Percentiles rank a stretch among this genome's conserved stretches.
phyloP scores from a whole-genome alignment of 2,888 invertebrate genomes.

The Ormyrus labotus region DNA sequence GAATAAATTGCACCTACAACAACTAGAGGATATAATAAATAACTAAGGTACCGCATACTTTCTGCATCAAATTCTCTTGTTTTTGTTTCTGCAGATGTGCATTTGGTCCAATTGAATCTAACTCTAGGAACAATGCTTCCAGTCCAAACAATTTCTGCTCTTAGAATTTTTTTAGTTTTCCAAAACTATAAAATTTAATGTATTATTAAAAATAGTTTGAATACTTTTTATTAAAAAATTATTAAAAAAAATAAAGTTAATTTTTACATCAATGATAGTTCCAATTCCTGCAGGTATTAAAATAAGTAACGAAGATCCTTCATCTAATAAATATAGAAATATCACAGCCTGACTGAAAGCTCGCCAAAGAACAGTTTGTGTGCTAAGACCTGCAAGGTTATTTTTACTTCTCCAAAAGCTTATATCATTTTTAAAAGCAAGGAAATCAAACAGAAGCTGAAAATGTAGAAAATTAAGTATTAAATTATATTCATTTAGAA shows the following conservation, averaged over 20 bases:
- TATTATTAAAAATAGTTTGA: constrained; percentile 11
- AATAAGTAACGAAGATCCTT: constrained; percentile 93
- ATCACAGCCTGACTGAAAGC: constrained; percentile 94
- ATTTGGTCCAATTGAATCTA: constrained; percentile 71
- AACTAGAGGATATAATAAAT: constrained; percentile 92
- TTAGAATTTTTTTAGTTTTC: constrained; percentile 96
- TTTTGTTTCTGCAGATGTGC: constrained; percentile 83
- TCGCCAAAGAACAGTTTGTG: constrained; percentile 93
- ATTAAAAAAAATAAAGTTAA: background rate
- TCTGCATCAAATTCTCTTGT: constrained; percentile 93
- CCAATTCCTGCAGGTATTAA: constrained; percentile 91
- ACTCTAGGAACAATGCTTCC: constrained; percentile 70
- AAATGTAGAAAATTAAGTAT: constrained; percentile 64
- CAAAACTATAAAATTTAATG: constrained; percentile 82
- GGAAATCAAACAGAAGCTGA: constrained; percentile 95
- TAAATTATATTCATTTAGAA: constrained; percentile 12
- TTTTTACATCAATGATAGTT: constrained; percentile 89
- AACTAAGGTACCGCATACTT: constrained; percentile 94
- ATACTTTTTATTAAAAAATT: constrained; percentile 11
- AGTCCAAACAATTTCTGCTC: constrained; percentile 79
- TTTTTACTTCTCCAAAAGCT: constrained; percentile 93
- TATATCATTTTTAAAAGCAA: constrained; percentile 98
- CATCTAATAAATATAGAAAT: constrained; percentile 94
- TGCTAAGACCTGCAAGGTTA: constrained; percentile 92
- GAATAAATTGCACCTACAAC: constrained; percentile 93